These are phyloP conservation scores for Coptodon rendalli DNA, from an alignment of 2,113 vertebrate genomes.

Conservation along the genomic window DNA sequence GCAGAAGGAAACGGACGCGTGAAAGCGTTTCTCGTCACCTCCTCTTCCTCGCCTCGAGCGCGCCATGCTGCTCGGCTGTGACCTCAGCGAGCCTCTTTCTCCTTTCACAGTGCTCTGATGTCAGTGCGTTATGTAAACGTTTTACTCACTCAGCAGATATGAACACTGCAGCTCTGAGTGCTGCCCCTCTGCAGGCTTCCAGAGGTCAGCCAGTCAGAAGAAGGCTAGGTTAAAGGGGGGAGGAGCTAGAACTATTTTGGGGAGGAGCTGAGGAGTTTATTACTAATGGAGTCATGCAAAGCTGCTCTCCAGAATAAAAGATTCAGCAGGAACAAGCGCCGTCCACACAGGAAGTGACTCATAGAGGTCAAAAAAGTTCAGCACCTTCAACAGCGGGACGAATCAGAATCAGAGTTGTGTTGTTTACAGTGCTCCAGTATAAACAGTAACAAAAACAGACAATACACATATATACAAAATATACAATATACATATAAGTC, in stretches of 20 bases:
- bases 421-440: neutral
- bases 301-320: neutral
- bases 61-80: neutral
- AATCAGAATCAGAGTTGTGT: neutral
- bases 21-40: neutral
- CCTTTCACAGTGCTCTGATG: neutral
- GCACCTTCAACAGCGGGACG: neutral
- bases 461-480: neutral
- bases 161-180: neutral
- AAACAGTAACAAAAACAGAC: neutral
- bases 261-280: neutral
- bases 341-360: neutral
- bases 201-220: neutral
- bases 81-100: accelerated
- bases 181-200: neutral
- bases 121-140: accelerated
- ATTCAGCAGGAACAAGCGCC: neutral
- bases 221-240: neutral
- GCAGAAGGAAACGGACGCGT: neutral
- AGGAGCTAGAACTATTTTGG: neutral
- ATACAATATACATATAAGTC: neutral
- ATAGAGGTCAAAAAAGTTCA: neutral
- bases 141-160: neutral
- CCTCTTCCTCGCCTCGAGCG: neutral
- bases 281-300: neutral